Evolutionary conservation across 2,888 invertebrate species (phyloP).

Genomic region (Maniola hyperantus): DNA sequence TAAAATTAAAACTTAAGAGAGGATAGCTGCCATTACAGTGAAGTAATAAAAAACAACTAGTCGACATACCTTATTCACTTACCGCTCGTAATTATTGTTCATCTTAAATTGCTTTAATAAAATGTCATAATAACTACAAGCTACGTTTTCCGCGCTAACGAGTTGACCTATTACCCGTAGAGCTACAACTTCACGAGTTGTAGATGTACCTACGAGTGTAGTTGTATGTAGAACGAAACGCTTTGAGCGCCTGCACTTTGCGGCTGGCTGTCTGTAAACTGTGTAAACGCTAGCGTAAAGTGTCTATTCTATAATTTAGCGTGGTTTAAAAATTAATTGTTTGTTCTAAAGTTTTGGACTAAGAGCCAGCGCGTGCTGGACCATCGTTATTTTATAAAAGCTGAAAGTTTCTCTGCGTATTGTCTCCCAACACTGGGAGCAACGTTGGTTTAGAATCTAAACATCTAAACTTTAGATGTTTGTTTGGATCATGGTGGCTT

Average conservation of each 20-base stretch:
- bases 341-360: no score
- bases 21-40: no score
- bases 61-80: not conserved
- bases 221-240: slow-evolving; percentile 29
- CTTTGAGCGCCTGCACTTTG: slow-evolving; percentile 30
- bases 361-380: no score
- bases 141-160: slow-evolving; percentile 31
- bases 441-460: no score
- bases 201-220: not conserved
- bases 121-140: slow-evolving; percentile 30
- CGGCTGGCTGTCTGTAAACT: slow-evolving; percentile 10
- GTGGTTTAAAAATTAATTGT: not conserved
- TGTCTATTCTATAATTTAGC: not conserved
- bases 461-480: no score
- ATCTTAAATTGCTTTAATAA: slow-evolving; percentile 20
- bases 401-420: no score
- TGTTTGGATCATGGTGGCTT: no score
- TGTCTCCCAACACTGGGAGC: no score
- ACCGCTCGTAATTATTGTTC: slow-evolving; percentile 20
- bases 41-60: not conserved
- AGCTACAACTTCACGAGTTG: slow-evolving; percentile 6
- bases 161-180: slow-evolving; percentile 28
- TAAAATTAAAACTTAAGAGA: no score
- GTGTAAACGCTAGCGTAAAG: not conserved
- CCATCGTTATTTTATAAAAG: no score